Base-by-base conservation (phyloP, 2,113 vertebrate genomes). In the Callionymus lyra region DNA sequence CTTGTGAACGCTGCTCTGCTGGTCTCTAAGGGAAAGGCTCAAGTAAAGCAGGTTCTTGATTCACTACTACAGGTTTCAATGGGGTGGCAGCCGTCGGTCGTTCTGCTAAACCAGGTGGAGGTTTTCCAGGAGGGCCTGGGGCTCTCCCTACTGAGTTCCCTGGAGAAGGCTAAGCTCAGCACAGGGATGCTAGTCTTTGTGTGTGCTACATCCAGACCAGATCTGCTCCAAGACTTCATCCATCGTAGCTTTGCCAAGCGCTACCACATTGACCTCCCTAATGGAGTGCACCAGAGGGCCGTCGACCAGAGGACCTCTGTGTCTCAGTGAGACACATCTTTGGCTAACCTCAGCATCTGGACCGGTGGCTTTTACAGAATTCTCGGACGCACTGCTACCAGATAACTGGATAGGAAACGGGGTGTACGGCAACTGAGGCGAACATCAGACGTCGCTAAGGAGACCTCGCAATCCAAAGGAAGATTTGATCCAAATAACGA, bases 81-180 rank as follows among this genome's bases (percentile, higher is more conserved):
- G 21, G 85, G 87, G 18, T 85, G 88, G 8, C 89, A 91, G 37
- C 91, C 91, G 0, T 71, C 91, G 0, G 87, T 98, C 50, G 77
- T 98, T 19, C 85, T 97, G 34, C 72, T 98, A 61, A 93, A 85
- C 6, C 91, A 97, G 33, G 77, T 90, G 44, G 93, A 98, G 9
- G 80, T 86, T 12, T 57, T 98, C 73, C 82, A 84, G 47, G 82
- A 81, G 12, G 80, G 76, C 10, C 83, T 92, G 50, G 88, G 87
- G 38, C 85, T 88, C 2, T 84, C 84, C 13, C 85, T 97, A 12
- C 85, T 92, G 45, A 81, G 84, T 16, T 87, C 86, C 59, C 72
- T 98, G 76, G 94, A 98, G 66, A 77, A 85, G 48, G 77, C 83
- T 55, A 86, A 89, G 65, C 63, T 82, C 53, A 86, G 88, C 1